Base-by-base conservation (phyloP, 2,888 invertebrate genomes). In the Cephus spinipes region DNA sequence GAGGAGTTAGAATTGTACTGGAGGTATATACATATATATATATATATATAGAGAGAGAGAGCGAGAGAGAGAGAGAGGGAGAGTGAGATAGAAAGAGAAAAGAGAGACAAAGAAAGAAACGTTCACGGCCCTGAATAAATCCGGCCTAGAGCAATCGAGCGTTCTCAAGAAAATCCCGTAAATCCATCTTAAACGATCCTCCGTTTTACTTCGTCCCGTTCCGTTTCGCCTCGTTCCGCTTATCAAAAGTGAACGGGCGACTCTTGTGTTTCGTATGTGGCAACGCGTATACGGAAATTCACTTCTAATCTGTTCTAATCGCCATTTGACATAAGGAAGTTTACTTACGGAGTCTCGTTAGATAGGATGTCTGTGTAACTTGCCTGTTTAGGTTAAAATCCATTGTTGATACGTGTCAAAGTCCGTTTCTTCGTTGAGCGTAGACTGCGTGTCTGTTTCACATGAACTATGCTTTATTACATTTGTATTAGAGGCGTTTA, bases 81-180 rank as follows among this genome's bases (percentile, higher is more conserved):
- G 0, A 71, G 71, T 9, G 30, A 30, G 30, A 71, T 23, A 71
- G 71, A 71, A 9, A 71, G 71, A 69, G 40, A 36, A 55, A 73
- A 73, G 73, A 76, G 33, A 34, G 55, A 35, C 55, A 73, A 73
- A 71, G 69, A 73, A 69, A 12, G 12, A 23, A 31, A 71, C 32
- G 23, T 31, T 31, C 15, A 32, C 71, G 30, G 71, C 32, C 32
- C 23, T 71, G 71, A 31, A 71, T 31, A 31, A 33, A 71, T 71
- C 31, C 71, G 33, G 71, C 71, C 33, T 32, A 32, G 71, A 71
- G 30, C 33, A 71, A 55, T 55, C 55, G 55, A 55, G 55, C 55
- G 55, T 55, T 55, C 55, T 55, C 55, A 6, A 55, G 23, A 55
- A 55, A 55, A 55, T 55, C 55, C 55, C 55, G 55, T 55, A 55